These are phyloP conservation scores for Adoxophyes honmai DNA, from an alignment of 1,140 invertebrate species.

Conservation along the genomic window DNA sequence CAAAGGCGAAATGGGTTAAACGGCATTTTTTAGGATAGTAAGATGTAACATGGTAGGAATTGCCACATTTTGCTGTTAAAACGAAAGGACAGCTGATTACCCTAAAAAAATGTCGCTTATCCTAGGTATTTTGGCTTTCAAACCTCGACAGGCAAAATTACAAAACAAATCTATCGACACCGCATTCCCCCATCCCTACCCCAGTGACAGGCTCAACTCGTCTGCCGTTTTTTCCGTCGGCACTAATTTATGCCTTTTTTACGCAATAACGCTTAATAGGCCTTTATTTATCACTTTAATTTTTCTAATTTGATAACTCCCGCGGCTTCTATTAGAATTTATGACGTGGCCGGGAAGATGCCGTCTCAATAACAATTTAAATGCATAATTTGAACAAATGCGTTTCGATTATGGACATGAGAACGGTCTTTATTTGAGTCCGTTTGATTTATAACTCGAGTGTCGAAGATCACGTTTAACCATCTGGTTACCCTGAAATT, in stretches of 20 bases:
- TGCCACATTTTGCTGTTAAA: too few species aligned
- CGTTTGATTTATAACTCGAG: too few species aligned
- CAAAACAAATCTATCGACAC: slow-evolving; percentile 14
- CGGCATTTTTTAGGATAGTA: too few species aligned
- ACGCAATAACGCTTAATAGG: slow-evolving; percentile 75
- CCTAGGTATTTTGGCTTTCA: too few species aligned
- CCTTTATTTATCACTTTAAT: slow-evolving; percentile 75
- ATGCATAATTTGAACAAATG: slow-evolving; percentile 64
- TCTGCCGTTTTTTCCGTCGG: slow-evolving; percentile 40
- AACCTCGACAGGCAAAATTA: too few species aligned
- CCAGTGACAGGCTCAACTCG: slow-evolving; percentile 41
- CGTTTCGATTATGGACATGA: slow-evolving; percentile 42
- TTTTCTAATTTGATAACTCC: slow-evolving; percentile 73
- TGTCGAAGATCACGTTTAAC: too few species aligned
- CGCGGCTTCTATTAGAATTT: slow-evolving; percentile 65
- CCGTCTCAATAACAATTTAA: slow-evolving; percentile 55
- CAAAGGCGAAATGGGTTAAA: too few species aligned
- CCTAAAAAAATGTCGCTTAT: too few species aligned
- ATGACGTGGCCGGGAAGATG: slow-evolving; percentile 48
- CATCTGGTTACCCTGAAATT: too few species aligned
- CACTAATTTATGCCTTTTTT: slow-evolving; percentile 77
- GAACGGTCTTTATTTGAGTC: slow-evolving; percentile 18
- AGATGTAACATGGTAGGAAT: too few species aligned
- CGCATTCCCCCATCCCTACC: slow-evolving; percentile 22
- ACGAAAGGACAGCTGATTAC: too few species aligned